phyloP scores from a whole-genome alignment of 2,888 invertebrate species.

The Lamellibrachia columna region DNA sequence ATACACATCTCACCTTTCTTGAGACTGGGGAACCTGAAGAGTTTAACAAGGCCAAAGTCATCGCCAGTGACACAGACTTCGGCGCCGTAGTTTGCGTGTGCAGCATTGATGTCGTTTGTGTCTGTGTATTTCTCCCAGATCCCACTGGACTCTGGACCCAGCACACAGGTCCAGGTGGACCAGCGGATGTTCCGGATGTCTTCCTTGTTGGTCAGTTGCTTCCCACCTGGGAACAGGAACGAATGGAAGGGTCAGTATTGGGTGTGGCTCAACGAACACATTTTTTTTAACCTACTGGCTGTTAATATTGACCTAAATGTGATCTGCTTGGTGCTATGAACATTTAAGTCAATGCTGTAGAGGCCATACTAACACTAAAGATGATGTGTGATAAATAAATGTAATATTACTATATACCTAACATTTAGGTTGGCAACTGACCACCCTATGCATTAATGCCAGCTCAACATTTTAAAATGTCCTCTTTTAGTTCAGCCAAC shows the following conservation, averaged over 20 bases:
- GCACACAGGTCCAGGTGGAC: conserved; percentile 63
- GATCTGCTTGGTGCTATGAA: too few relatives aligned
- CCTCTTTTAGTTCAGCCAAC: too few relatives aligned
- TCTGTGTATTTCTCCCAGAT: conserved; percentile 67
- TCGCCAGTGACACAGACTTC: conserved; percentile 63
- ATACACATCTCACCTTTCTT: conserved; percentile 57
- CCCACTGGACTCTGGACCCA: conserved; percentile 64
- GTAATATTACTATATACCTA: too few relatives aligned
- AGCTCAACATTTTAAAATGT: too few relatives aligned
- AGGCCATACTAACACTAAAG: too few relatives aligned
- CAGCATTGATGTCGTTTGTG: conserved; percentile 65
- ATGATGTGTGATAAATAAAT: too few relatives aligned
- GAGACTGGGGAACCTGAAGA: conserved; percentile 63
- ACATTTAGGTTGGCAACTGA: too few relatives aligned
- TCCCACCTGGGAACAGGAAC: conserved; percentile 63
- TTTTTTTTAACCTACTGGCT: background rate
- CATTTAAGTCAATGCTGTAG: too few relatives aligned
- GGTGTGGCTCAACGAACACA: background rate
- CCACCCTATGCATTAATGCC: too few relatives aligned
- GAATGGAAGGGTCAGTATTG: background rate
- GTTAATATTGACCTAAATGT: too few relatives aligned
- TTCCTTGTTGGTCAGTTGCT: conserved; percentile 62
- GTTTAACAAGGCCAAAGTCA: conserved; percentile 65
- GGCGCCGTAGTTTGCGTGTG: conserved; percentile 59
- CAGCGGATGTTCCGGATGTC: conserved; percentile 61